These are phyloP conservation scores for Amiota communis DNA, from an alignment of 2,888 invertebrate species.

Conservation along the genomic window DNA sequence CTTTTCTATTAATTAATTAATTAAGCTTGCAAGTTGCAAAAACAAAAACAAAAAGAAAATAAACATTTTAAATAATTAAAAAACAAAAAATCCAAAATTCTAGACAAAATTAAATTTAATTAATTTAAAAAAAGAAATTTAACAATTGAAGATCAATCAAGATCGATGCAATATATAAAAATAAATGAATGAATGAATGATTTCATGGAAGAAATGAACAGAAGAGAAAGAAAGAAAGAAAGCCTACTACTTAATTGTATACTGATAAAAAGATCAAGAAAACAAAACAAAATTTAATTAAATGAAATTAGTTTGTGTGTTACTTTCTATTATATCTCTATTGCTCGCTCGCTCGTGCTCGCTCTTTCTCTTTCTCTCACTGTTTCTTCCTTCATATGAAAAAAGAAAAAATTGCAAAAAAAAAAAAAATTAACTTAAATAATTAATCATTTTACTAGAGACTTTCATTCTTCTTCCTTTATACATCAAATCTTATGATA, in stretches of 20 bases:
- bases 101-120: background rate
- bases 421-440: background rate
- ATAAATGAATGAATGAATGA: background rate
- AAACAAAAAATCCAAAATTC: background rate
- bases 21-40: too few relatives aligned
- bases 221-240: background rate
- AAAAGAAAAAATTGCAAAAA: background rate
- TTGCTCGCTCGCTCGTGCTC: background rate
- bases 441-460: background rate
- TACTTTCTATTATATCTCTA: background rate
- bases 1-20: too few relatives aligned
- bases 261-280: background rate
- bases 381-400: background rate
- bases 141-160: too few relatives aligned
- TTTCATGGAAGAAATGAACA: background rate
- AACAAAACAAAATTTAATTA: background rate
- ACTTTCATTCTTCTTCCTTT: too few relatives aligned
- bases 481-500: too few relatives aligned
- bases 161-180: background rate
- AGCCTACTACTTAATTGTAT: background rate
- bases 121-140: background rate
- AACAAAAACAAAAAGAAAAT: too few relatives aligned
- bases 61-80: constrained; percentile 2
- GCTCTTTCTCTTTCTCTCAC: background rate
- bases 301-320: too few relatives aligned